Evolutionary conservation across 2,888 invertebrate species (phyloP).

Genomic region (Leuctra nigra): DNA sequence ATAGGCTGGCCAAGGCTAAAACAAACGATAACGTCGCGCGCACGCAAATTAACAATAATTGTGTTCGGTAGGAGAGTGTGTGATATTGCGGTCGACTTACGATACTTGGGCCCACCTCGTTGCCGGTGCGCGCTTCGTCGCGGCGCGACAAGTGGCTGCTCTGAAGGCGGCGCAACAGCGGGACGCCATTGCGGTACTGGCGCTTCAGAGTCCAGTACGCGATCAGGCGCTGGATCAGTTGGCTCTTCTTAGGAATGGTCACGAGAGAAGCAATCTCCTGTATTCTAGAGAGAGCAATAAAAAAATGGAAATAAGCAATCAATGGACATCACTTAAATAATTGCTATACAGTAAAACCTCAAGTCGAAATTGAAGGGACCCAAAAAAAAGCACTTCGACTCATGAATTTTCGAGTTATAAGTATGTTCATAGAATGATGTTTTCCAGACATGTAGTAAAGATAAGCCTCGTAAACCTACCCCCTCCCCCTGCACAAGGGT

Average conservation of each 20-base stretch:
- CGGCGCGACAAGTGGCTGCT: conserved; percentile 34
- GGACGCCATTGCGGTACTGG: conserved; percentile 92
- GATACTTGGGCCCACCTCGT: conserved; percentile 24
- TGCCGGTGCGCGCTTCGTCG: conserved; percentile 35
- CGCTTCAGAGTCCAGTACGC: conserved; percentile 97
- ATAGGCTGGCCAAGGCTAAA: conserved; percentile 20
- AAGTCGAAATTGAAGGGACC: too few relatives aligned
- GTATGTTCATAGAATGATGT: too few relatives aligned
- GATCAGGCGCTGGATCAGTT: conserved; percentile 81
- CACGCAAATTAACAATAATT: neutral
- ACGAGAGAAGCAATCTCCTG: conserved; percentile 80
- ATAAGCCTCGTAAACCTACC: too few relatives aligned
- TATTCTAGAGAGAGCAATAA: conserved; percentile 53
- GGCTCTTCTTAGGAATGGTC: conserved; percentile 65
- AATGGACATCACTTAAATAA: too few relatives aligned
- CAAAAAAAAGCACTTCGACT: too few relatives aligned
- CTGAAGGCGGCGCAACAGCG: conserved; percentile 78
- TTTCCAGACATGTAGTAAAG: too few relatives aligned
- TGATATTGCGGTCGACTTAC: conserved; percentile 10
- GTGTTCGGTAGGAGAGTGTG: conserved; percentile 31
- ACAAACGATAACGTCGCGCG: neutral
- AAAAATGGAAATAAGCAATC: neutral
- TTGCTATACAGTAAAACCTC: too few relatives aligned
- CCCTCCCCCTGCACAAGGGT: too few relatives aligned
- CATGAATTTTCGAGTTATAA: too few relatives aligned